Base-by-base conservation (phyloP, 2,797 vertebrate species). In the Hoplostethus mediterraneus region DNA sequence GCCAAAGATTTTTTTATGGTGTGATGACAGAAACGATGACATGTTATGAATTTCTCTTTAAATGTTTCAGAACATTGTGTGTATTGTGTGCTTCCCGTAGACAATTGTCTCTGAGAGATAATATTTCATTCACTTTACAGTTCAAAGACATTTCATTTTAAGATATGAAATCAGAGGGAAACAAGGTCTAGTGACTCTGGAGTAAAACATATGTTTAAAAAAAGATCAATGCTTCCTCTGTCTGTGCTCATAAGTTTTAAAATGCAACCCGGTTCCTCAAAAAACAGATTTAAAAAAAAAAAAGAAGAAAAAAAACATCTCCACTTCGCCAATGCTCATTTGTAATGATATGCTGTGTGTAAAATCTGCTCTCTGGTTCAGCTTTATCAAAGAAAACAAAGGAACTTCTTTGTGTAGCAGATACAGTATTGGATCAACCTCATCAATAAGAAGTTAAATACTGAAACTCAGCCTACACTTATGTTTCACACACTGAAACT, bases 1-100 rank as follows among this genome's bases (percentile, higher is more conserved):
- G 62, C 63, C 77, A 87, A 70, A 66, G 52, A 75, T 60, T 79
- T 80, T 45, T 68, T 83, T 21, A 87, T 16, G 72, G 63, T 59
- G 49, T 53, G 47, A 82, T 75, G 76, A 73, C 16, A 63, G 57
- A 66, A 64, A 75, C 44, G 66, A 83, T 80, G 84, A 72, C 67
- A 83, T 72, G 67, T 49, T 11, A 59, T 70, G 71, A 53, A 53
- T 48, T 33, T 21, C 21, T 51, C 11, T 40, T 52, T 5, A 77
- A 72, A 79, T 73, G 65, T 71, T 48, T 54, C 6, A n/a, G 71
- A 42, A n/a, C 47, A 11, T 55, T n/a, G 21, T 36, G 30, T 2
- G 25, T 36, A 54, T 21, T 49, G 38, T 65, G 70, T 70, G 59
- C 57, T 25, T 44, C 7, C 42, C 42, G 5, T 13, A 44, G 9